Evolutionary conservation across 2,888 invertebrate species (phyloP).

Genomic region (Cerceris ruficornis): DNA sequence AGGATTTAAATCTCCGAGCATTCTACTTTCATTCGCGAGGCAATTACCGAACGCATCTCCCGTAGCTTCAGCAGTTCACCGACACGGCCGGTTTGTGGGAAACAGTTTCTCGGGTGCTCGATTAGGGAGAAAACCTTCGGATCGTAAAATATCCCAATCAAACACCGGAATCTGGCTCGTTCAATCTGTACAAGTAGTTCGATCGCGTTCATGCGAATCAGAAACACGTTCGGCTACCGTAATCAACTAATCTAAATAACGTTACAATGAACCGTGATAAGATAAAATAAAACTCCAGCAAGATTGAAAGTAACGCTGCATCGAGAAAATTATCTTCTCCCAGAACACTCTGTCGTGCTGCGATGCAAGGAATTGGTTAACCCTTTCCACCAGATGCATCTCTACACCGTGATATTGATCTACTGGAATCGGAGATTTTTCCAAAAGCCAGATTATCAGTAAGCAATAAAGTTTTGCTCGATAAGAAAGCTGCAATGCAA

Average conservation of each 20-base stretch:
- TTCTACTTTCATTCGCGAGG: neutral
- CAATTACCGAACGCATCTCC: neutral
- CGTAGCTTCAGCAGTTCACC: slow-evolving; percentile 3
- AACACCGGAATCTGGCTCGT: slow-evolving; percentile 55
- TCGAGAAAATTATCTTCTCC: slow-evolving; percentile 41
- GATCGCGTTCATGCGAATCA: slow-evolving; percentile 58
- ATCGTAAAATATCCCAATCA: slow-evolving; percentile 63
- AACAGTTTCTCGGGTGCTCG: slow-evolving; percentile 44
- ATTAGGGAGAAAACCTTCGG: slow-evolving; percentile 57
- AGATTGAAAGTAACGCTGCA: slow-evolving; percentile 24
- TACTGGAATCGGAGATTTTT: too few relatives aligned
- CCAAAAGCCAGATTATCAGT: too few relatives aligned
- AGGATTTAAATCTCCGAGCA: neutral
- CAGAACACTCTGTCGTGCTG: slow-evolving; percentile 27
- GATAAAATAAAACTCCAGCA: slow-evolving; percentile 32
- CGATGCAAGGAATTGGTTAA: neutral
- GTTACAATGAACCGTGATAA: slow-evolving; percentile 24
- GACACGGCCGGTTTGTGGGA: slow-evolving; percentile 52
- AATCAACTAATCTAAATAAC: slow-evolving; percentile 36
- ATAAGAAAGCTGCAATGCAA: slow-evolving; percentile 3
- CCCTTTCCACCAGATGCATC: too few relatives aligned
- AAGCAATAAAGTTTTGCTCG: too few relatives aligned
- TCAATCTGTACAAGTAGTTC: slow-evolving; percentile 58
- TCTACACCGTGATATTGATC: too few relatives aligned
- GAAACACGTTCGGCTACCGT: slow-evolving; percentile 34